phyloP scores from a whole-genome alignment of 2,113 vertebrate species.

The Cyprinodon tularosa region DNA sequence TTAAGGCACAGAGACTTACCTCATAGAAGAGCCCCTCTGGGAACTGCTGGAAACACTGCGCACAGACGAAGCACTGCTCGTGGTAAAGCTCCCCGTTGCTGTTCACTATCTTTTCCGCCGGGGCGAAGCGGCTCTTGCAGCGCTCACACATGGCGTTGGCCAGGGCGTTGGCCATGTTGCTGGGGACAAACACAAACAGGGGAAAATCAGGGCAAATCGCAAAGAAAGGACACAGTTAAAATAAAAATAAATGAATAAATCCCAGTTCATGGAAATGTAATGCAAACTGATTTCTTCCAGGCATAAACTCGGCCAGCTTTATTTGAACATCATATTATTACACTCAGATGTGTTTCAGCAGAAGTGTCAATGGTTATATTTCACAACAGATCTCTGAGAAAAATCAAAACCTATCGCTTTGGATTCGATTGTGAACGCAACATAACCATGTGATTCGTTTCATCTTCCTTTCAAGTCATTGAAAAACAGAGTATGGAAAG shows the following conservation, averaged over 20 bases:
- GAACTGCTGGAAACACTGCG: constrained; percentile 98
- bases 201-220: background rate
- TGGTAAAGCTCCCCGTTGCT: constrained; percentile 97
- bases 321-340: no score
- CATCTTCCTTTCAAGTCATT: background rate
- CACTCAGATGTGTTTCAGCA: no score
- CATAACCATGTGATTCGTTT: background rate
- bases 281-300: background rate
- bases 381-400: no score
- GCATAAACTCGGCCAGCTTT: background rate
- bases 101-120: constrained; percentile 96
- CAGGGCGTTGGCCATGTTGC: constrained; percentile 97
- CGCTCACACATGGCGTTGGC: constrained; percentile 95
- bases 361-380: no score
- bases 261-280: background rate
- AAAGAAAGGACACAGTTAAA: background rate
- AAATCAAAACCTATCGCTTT: no score
- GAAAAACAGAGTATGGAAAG: background rate
- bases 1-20: constrained; percentile 74
- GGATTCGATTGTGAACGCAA: no score
- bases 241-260: background rate
- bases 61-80: constrained; percentile 95
- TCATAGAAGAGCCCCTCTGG: constrained; percentile 97
- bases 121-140: constrained; percentile 90
- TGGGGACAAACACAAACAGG: constrained; percentile 59